A percentile compares a stretch with the other conserved stretches of the same genome.
Conservation (phyloP, 2,113 vertebrate genomes). For the Pholis gunnellus region DNA sequence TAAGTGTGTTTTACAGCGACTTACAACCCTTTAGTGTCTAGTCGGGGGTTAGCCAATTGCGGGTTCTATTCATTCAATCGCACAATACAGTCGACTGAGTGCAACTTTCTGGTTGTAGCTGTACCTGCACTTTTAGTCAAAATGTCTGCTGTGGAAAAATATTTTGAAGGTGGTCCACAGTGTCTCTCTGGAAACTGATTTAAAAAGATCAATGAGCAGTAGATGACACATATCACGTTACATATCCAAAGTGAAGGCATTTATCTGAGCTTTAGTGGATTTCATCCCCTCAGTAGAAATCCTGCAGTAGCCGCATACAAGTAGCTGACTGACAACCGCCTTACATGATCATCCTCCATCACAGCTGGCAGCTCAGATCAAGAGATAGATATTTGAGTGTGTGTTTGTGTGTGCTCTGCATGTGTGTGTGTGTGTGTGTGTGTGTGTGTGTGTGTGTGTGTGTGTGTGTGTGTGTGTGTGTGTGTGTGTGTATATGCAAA, state of each 20-base stretch:
- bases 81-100: no score
- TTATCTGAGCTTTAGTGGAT: neutral
- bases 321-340: conserved; percentile 24
- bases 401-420: neutral
- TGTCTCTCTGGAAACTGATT: neutral
- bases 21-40: neutral
- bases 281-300: conserved; percentile 1
- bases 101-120: no score
- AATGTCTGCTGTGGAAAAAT: no score
- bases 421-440: neutral
- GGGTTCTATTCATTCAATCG: no score
- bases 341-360: conserved; percentile 33
- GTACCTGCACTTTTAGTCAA: no score
- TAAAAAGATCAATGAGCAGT: neutral
- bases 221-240: neutral
- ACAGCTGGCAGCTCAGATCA: conserved; percentile 39
- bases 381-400: conserved; percentile 20
- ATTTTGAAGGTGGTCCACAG: neutral
- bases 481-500: conserved; percentile 29
- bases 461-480: neutral
- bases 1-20: neutral
- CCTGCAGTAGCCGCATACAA: conserved; percentile 2
- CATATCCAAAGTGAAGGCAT: neutral
- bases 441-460: conserved; percentile 16
- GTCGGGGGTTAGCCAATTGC: no score